Evolutionary conservation across 1,140 invertebrate genomes (phyloP).

Genomic region (Armadillidium nasatum): DNA sequence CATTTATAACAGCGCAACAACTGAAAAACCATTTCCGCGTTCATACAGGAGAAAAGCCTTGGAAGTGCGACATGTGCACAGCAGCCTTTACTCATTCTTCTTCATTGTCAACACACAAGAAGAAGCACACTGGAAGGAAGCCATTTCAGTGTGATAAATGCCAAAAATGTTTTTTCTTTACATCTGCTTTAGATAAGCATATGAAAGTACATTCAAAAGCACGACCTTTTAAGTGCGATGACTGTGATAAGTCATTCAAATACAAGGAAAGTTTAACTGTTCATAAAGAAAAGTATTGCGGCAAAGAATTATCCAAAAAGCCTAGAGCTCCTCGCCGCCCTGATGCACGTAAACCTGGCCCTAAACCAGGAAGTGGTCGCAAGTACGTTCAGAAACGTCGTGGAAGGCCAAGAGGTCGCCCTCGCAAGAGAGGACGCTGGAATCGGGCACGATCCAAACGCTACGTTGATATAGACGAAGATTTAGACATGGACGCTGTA

Average conservation of each 20-base stretch:
- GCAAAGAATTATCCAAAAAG: constrained; percentile 40
- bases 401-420: constrained; percentile 39
- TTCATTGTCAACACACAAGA: constrained; percentile 42
- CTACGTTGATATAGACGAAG: constrained; percentile 31
- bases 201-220: constrained; percentile 44
- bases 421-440: constrained; percentile 39
- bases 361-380: constrained; percentile 42
- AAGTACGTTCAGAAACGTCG: constrained; percentile 44
- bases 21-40: constrained; percentile 45
- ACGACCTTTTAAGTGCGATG: constrained; percentile 40
- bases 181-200: constrained; percentile 42
- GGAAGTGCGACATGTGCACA: constrained; percentile 41
- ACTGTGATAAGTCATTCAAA: constrained; percentile 43
- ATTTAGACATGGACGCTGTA: constrained; percentile 29
- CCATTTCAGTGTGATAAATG: constrained; percentile 44
- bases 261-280: constrained; percentile 45
- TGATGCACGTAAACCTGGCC: constrained; percentile 43
- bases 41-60: constrained; percentile 46
- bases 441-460: constrained; percentile 28
- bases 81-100: constrained; percentile 42
- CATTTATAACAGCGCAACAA: constrained; percentile 45
- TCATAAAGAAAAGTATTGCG: constrained; percentile 44
- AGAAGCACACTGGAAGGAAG: constrained; percentile 44
- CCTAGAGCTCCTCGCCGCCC: constrained; percentile 41
- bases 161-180: constrained; percentile 49